Conservation (phyloP, 1,140 invertebrate species). For the Apocrypta bakeri region DNA sequence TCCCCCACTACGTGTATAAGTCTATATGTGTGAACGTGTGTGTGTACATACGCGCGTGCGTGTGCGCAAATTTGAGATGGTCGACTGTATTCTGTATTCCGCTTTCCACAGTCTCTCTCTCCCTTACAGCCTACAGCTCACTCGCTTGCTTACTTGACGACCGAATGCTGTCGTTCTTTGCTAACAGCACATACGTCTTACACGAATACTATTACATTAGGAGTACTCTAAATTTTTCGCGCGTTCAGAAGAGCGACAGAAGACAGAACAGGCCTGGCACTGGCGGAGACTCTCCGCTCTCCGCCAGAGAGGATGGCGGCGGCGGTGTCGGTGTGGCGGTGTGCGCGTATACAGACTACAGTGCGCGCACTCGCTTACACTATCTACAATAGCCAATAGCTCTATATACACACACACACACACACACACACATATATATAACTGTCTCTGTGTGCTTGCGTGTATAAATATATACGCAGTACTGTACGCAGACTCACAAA, state of each 20-base stretch:
- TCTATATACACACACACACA: neutral
- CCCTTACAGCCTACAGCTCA: neutral
- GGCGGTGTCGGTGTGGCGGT: constrained; percentile 15
- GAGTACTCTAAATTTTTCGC: constrained; percentile 30
- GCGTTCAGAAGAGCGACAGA: neutral
- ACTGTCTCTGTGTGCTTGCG: too few relatives aligned
- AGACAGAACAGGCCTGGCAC: too few relatives aligned
- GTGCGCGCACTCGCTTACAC: constrained; percentile 13
- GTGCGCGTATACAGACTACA: too few relatives aligned
- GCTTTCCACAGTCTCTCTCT: constrained; percentile 25
- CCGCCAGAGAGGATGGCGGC: constrained; percentile 1
- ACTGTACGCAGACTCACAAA: too few relatives aligned
- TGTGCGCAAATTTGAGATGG: neutral
- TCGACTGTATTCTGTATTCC: neutral
- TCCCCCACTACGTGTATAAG: constrained; percentile 8
- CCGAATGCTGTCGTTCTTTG: too few relatives aligned
- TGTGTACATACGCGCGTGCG: too few relatives aligned
- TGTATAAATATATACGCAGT: neutral
- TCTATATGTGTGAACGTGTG: neutral
- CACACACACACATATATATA: too few relatives aligned
- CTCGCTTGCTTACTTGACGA: neutral
- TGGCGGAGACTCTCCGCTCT: too few relatives aligned
- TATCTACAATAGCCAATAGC: neutral
- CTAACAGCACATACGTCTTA: neutral
- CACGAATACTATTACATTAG: neutral